Base-by-base conservation (phyloP, 2,888 invertebrate genomes). In the Stratiomys singularior region DNA sequence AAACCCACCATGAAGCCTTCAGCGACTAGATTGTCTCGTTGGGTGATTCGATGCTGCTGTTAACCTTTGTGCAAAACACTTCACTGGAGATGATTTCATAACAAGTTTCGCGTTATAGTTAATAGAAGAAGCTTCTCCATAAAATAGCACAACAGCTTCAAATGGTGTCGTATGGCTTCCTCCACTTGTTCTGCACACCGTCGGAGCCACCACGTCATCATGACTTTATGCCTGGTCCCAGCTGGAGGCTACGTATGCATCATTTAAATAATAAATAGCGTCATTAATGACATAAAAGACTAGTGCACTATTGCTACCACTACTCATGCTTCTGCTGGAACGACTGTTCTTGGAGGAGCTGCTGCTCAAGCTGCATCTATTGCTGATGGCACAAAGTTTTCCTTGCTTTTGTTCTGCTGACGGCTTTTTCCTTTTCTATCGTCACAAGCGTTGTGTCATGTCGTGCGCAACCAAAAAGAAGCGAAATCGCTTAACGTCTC, bases 261-360 rank as follows among this genome's bases (percentile, higher is more conserved):
- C 78, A 78, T 78, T 78, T 77, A 78, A 78, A 78, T 78, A 78
- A 78, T 78, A 78, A 78, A 78, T 78, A 74, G 78, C 77, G 72
- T 76, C 77, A 78, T 78, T 78, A 78, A 78, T 78, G 77, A 77
- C 72, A 78, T 77, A 77, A 78, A 78, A 78, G 74, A 28, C 77
- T 56, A 37, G 37, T 67, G 27, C 67, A 67, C 67, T 37, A 46
- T 18, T 44, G 46, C 27, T 28, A 23, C 28, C 13, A 15, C 67
- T 18, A 23, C 44, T 67, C 30, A 11, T 67, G 52, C 52, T 52
- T 4, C 15, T 4, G 52, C 15, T n/a, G 52, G 7, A 9, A 13
- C 4, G 15, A 13, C 15, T 13, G 18, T 9, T 9, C 7, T 52
- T 52, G 52, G n/a, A 52, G 4, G 7, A 9, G 18, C 37, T 52